Base-by-base conservation (phyloP, 2,113 vertebrate genomes). In the Nannobrachium achirus region DNA sequence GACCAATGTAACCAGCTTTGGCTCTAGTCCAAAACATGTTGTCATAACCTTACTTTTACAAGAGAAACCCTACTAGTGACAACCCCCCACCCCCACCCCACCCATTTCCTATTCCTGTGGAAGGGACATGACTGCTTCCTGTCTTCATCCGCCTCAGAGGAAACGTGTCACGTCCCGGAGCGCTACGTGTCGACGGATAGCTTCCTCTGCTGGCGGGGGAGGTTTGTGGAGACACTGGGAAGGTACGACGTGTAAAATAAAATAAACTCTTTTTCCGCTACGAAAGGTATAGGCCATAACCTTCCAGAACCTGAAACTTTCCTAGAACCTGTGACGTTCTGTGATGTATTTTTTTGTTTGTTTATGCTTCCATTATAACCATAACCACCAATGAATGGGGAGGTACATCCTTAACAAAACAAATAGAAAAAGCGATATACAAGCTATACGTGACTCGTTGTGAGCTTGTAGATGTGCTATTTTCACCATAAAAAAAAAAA, bases 121-220 rank as follows among this genome's bases (percentile, higher is more conserved):
- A 80, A 78, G 75, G 69, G 25, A 76, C 66, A 78, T 56, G 57
- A 60, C 66, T 19, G 16, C 72, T 61, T 88, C 82, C 82, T 71
- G 9, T 48, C 81, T 63, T 38, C 10, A 69, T 75, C 70, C 75
- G 25, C 77, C 80, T 67, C 71, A 53, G 68, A 86, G 88, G 90
- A 90, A 88, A 70, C 66, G 6, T 63, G 63, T 85, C 75, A 81
- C 86, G 82, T 89, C 81, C 84, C 56, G 55, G 25, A 65, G 78
- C 73, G 84, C 73, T 48, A 52, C 52, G 44, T 49, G 10, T 72
- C 82, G 83, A 80, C 61, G 41, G 76, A 78, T 73, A 56, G 74
- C 77, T 84, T 91, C 89, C 88, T 89, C 19, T 41, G 70, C 77
- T 80, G 72, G 57, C 49, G 44, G 3, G 25, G 25, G 25, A 33